These are phyloP conservation scores for Chloromyia formosa DNA, from an alignment of 2,888 invertebrate genomes.

Conservation along the genomic window DNA sequence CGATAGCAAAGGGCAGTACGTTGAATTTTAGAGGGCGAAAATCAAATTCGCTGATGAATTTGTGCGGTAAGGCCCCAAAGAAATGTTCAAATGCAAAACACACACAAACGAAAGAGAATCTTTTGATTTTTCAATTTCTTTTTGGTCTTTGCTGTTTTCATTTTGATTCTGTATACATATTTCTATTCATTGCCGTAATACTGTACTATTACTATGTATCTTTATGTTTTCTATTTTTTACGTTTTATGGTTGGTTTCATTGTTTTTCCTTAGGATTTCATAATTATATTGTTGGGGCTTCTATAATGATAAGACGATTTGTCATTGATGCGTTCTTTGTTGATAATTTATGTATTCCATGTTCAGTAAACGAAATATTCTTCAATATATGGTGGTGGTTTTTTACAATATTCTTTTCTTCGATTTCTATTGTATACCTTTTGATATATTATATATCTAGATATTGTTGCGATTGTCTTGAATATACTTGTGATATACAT, in stretches of 20 bases:
- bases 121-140: constrained; percentile 22
- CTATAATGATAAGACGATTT: constrained; percentile 1
- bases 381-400: constrained; percentile 32
- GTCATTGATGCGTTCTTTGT: constrained; percentile 8
- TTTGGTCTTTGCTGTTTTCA: constrained; percentile 25
- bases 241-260: constrained; percentile 14
- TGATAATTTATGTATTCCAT: constrained; percentile 12
- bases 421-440: neutral
- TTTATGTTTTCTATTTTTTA: constrained; percentile 3
- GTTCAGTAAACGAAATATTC: constrained; percentile 18
- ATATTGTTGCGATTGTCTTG: constrained; percentile 14
- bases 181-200: no score
- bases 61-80: constrained; percentile 85
- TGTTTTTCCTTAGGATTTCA: neutral
- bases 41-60: constrained; percentile 94
- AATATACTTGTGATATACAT: neutral
- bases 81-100: constrained; percentile 17
- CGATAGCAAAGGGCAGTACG: constrained; percentile 83
- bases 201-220: no score
- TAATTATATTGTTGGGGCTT: constrained; percentile 29
- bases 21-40: constrained; percentile 90
- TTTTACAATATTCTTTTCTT: neutral
- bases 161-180: constrained; percentile 9
- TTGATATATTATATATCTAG: neutral
- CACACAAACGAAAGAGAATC: neutral